Conservation (phyloP, 2,113 vertebrate genomes). For the Pycnonotus jocosus region DNA sequence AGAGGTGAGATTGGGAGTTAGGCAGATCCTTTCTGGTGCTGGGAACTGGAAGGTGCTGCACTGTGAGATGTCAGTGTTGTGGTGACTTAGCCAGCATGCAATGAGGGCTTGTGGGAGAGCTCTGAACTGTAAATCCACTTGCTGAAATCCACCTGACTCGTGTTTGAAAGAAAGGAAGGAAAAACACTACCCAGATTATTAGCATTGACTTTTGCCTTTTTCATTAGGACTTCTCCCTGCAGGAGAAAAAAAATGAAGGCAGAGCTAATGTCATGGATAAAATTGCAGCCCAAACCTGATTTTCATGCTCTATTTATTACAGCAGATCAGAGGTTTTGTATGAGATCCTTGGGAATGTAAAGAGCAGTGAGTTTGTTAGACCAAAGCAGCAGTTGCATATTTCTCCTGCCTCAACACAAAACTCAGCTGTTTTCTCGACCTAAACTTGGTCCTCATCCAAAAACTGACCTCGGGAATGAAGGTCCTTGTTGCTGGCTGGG, state of each 20-base stretch:
- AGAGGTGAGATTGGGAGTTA: background rate
- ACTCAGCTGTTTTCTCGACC: background rate
- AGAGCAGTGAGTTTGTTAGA: constrained; percentile 27
- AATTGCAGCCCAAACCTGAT: constrained; percentile 66
- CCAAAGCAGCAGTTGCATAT: background rate
- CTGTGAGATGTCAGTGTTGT: background rate
- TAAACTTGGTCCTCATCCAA: background rate
- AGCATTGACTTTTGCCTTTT: constrained; percentile 9
- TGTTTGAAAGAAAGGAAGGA: background rate
- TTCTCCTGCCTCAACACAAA: background rate
- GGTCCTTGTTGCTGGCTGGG: background rate
- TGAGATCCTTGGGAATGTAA: constrained; percentile 52
- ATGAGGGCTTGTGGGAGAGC: background rate
- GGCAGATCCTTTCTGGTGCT: background rate
- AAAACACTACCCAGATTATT: background rate
- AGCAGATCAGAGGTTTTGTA: constrained; percentile 48
- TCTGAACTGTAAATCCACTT: background rate
- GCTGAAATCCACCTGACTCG: background rate
- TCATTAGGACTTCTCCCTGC: constrained; percentile 4
- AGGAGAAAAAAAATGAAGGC: constrained; percentile 48
- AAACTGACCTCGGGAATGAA: background rate
- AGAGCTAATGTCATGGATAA: constrained; percentile 56
- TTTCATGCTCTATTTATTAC: constrained; percentile 73
- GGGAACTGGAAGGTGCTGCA: background rate
- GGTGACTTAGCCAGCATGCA: background rate